Evolutionary conservation across 2,797 vertebrate genomes (phyloP).

Genomic region (Muscicapa striata): DNA sequence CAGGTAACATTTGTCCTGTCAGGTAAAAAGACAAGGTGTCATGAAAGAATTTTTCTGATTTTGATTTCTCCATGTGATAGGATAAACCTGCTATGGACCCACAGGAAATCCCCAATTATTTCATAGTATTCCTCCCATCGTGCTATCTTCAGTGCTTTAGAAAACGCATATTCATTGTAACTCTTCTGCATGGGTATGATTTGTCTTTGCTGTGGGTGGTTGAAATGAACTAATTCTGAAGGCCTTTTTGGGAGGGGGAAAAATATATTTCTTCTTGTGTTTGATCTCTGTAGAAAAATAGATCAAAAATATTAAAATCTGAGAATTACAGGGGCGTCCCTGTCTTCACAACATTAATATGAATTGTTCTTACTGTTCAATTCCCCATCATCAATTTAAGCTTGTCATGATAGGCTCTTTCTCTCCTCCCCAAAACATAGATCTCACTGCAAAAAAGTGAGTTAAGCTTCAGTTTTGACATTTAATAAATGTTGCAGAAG

Average conservation of each 20-base stretch:
- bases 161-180: neutral
- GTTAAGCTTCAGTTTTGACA: neutral
- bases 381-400: neutral
- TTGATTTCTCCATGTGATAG: neutral
- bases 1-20: neutral
- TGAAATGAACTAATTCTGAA: neutral
- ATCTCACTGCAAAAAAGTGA: neutral
- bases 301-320: neutral
- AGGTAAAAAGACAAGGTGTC: neutral
- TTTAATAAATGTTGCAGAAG: neutral
- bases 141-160: neutral
- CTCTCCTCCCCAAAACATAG: neutral
- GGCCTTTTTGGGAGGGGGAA: neutral
- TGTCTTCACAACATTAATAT: neutral
- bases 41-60: neutral
- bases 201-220: neutral
- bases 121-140: neutral
- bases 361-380: neutral
- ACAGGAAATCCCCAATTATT: neutral
- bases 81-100: neutral
- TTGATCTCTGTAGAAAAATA: neutral
- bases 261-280: neutral
- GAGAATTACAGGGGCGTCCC: rapidly evolving
- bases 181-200: neutral
- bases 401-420: neutral